Base-by-base conservation (phyloP, 2,113 vertebrate genomes). In the Microtus richardsoni region DNA sequence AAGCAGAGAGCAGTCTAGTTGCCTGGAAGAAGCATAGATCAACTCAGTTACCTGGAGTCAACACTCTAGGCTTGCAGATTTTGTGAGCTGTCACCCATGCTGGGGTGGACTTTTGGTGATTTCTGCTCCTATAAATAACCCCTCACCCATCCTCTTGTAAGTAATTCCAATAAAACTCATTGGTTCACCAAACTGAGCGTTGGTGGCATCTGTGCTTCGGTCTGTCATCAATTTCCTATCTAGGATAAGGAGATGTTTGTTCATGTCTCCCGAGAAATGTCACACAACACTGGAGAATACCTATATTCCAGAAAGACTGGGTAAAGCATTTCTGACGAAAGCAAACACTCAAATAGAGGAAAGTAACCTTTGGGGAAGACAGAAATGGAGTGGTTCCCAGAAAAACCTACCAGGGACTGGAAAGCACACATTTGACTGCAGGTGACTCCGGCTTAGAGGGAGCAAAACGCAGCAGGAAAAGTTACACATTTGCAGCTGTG, bases 281-380 rank as follows among this genome's bases (percentile, higher is more conserved):
- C 58, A 64, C 14, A 44, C 16, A 84, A 41, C 39, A 85, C 7
- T 74, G n/a, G 28, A 79, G 74, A 58, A 58, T 28, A 88, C 7
- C 49, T 89, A 68, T 39, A 19, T 95, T 91, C 84, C 7, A 96
- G 80, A 41, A 83, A 79, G 58, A 78, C 44, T 73, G 24, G 17
- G 44, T 73, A 94, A 77, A 95, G 17, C 30, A 62, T 28, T 77
- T 95, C 60, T 78, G 66, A 91, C 78, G 44, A 80, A 95, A 85
- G 9, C 88, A 62, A 58, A 92, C 95, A 88, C 8, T 7, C n/a
- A 74, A 52, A 54, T 93, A 60, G 87, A 96, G 79, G 44, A 94
- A 95, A 91, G 58, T 33, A 66, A 88, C 68, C 44, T 71, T 33
- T 16, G 13, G 95, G 39, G 30, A 94, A 87, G 64, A 60, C 68